Evolutionary conservation across 2,888 invertebrate genomes (phyloP).

Genomic region (Lasius fuliginosus): DNA sequence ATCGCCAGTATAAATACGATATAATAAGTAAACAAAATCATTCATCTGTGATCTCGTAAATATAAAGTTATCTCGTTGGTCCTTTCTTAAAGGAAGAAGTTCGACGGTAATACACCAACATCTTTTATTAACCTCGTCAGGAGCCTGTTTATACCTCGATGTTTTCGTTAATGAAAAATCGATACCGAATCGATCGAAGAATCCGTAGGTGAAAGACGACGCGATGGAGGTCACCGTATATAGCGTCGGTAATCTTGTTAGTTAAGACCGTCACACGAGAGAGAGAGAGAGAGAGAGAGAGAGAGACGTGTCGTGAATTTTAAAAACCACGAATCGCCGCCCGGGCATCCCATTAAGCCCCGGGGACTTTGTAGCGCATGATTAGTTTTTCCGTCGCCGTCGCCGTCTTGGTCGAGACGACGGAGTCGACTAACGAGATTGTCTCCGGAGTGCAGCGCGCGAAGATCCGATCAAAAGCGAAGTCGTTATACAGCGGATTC

Average conservation of each 20-base stretch:
- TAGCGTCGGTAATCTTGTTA: constrained; percentile 38
- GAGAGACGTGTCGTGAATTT: constrained; percentile 57
- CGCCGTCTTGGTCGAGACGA: constrained; percentile 21
- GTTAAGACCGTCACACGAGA: constrained; percentile 39
- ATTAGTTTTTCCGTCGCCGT: constrained; percentile 58
- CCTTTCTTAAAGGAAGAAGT: neutral
- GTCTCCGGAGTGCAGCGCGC: constrained; percentile 31
- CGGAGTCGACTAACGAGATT: constrained; percentile 51
- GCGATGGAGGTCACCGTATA: constrained; percentile 4
- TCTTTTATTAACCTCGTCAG: neutral
- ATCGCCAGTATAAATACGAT: neutral
- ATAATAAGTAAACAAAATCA: constrained; percentile 11
- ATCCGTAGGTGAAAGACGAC: constrained; percentile 19
- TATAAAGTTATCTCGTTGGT: neutral
- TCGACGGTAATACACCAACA: neutral
- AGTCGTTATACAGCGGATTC: constrained; percentile 43
- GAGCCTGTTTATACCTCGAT: neutral
- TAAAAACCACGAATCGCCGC: constrained; percentile 43
- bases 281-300: constrained; percentile 11
- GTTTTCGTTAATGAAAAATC: constrained; percentile 43
- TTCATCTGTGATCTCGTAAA: neutral
- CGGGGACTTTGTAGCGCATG: constrained; percentile 48
- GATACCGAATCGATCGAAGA: constrained; percentile 26
- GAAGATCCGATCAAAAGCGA: constrained; percentile 40
- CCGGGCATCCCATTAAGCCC: constrained; percentile 50